These are phyloP conservation scores for Amiota communis DNA, from an alignment of 2,888 invertebrate genomes.

Conservation along the genomic window DNA sequence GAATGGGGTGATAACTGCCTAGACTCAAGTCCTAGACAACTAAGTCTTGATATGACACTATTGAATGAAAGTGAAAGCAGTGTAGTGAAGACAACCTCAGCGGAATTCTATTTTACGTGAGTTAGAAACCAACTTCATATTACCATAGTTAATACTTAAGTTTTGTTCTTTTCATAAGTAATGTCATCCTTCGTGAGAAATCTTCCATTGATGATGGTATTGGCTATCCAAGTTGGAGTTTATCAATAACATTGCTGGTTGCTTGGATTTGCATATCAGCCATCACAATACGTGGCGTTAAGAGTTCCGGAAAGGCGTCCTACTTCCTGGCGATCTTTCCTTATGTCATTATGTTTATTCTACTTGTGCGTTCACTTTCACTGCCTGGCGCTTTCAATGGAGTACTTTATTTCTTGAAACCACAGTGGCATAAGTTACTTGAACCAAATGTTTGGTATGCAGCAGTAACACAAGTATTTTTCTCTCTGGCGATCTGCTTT, in stretches of 20 bases:
- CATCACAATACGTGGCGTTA: slow-evolving; percentile 76
- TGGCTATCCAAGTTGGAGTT: slow-evolving; percentile 76
- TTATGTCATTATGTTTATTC: slow-evolving; percentile 76
- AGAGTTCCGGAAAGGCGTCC: slow-evolving; percentile 78
- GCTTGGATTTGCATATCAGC: slow-evolving; percentile 76
- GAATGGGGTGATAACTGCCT: slow-evolving; percentile 74
- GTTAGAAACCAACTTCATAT: slow-evolving; percentile 40
- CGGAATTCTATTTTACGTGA: slow-evolving; percentile 73
- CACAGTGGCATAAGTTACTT: slow-evolving; percentile 76
- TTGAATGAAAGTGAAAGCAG: slow-evolving; percentile 23
- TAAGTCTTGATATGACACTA: slow-evolving; percentile 32
- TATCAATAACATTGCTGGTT: slow-evolving; percentile 74
- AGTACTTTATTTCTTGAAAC: slow-evolving; percentile 79
- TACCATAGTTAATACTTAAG: neutral
- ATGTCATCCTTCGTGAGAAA: slow-evolving; percentile 75
- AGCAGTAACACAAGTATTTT: slow-evolving; percentile 79
- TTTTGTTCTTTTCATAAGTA: slow-evolving; percentile 62
- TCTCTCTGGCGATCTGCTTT: slow-evolving; percentile 78
- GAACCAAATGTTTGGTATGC: slow-evolving; percentile 77
- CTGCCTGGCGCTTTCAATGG: slow-evolving; percentile 78
- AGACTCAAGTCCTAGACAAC: slow-evolving; percentile 57
- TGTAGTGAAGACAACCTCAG: slow-evolving; percentile 64
- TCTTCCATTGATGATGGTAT: slow-evolving; percentile 75
- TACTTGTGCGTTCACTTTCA: slow-evolving; percentile 77
- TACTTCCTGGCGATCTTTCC: slow-evolving; percentile 83